Evolutionary conservation across 2,113 vertebrate species (phyloP), one percentile per base, ranked within the genome.

Genomic region (Chaetorhynchus papuensis): DNA sequence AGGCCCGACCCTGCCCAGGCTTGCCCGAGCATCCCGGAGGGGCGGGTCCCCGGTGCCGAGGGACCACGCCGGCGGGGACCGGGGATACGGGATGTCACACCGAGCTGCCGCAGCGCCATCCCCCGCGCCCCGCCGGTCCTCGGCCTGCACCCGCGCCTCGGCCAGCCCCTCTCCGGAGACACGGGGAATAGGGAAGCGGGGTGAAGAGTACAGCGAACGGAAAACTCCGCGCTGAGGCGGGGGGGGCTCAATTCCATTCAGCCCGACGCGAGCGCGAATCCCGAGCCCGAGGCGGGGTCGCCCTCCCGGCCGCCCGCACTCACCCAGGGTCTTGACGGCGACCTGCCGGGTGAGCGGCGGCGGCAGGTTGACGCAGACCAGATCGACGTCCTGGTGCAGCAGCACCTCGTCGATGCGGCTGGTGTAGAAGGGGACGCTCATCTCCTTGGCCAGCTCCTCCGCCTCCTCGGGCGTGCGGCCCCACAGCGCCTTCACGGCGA

Each of bases 331-430:
- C 93, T 99, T 99, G 93, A 99, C 99, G 4, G 99, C 99, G 92
- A 99, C 99, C 98, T 99, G 99, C 53, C 98, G 96, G 63, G 99
- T 99, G 70, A 99, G 98, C 23, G 99, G 99, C 63, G 99, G 99
- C 26, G 99, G 99, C 94, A 99, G 98, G 98, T 99, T 99, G 98
- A 99, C 99, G 98, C 99, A 99, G 66, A 99, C 99, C 97, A 99
- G 90, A 71, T 99, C 99, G 94, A 99, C 99, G 83, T 99, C 99
- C 97, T 99, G 99, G 60, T 99, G 99, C 97, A 99, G 98, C 92
- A 99, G 97, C 96, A 99, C 99, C 94, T 99, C 99, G 97, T 99
- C 99, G 87, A 99, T 99, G 96, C 99, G 98, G 98, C 98, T 99
- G 83, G 99, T 99, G 97, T 99, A 99, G 96, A 99, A 99, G 26